phyloP scores from a whole-genome alignment of 2,888 invertebrate genomes.

The Frankliniella intonsa region DNA sequence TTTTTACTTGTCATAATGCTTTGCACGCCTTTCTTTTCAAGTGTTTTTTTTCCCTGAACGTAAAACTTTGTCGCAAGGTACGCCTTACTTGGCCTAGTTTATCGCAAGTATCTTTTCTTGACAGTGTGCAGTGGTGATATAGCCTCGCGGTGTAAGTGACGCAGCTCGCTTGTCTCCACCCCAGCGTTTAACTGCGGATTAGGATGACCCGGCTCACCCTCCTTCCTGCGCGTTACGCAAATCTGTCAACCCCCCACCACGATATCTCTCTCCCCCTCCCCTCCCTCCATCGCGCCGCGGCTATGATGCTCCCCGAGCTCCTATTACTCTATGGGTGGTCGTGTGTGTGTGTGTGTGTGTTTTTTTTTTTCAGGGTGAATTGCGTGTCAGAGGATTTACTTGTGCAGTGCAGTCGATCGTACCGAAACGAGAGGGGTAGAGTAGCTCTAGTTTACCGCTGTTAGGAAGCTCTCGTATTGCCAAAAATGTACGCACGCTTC shows the following conservation, averaged over 20 bases:
- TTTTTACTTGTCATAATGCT: too few species aligned
- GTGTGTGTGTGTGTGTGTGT: background rate
- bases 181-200: conserved; percentile 24
- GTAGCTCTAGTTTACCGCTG: too few species aligned
- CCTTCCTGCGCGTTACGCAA: background rate
- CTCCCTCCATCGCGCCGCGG: background rate
- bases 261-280: too few species aligned
- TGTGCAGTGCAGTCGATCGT: too few species aligned
- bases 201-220: background rate
- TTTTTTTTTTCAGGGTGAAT: background rate
- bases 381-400: too few species aligned
- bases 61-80: too few species aligned
- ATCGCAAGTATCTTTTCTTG: background rate
- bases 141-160: background rate
- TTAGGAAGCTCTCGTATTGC: too few species aligned
- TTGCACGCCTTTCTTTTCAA: too few species aligned
- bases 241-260: conserved; percentile 10
- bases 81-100: too few species aligned
- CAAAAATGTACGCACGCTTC: too few species aligned
- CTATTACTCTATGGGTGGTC: background rate
- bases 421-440: too few species aligned
- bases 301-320: background rate
- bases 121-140: background rate
- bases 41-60: too few species aligned
- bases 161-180: conserved; percentile 19